These are phyloP conservation scores for Acipenser transmontanus DNA, from an alignment of 2,797 vertebrate species.

Conservation along the genomic window DNA sequence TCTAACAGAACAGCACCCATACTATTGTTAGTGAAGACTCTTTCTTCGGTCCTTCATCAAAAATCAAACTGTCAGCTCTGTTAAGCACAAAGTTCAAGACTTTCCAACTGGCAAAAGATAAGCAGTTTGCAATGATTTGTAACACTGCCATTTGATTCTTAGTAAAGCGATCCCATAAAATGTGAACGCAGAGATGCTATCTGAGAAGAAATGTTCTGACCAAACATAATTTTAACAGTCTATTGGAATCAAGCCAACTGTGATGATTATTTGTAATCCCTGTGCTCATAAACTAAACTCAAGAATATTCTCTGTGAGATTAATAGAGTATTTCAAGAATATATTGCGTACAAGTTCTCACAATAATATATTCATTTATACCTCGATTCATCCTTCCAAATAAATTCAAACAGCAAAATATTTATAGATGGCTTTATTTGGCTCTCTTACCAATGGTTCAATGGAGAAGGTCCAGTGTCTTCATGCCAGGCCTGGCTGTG, in stretches of 20 bases:
- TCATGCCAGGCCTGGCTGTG: no score
- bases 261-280: constrained; percentile 22
- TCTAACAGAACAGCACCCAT: no score
- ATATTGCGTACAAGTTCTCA: constrained; percentile 25
- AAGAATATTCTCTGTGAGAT: constrained; percentile 41
- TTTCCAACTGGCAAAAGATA: constrained; percentile 41
- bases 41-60: constrained; percentile 23
- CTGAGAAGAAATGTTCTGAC: constrained; percentile 51
- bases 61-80: constrained; percentile 32
- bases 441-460: no score
- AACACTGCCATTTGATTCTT: constrained; percentile 45
- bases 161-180: constrained; percentile 44
- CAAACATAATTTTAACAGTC: constrained; percentile 48
- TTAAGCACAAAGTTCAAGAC: constrained; percentile 34
- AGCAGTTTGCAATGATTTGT: constrained; percentile 55
- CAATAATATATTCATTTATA: constrained; percentile 22
- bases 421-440: constrained; percentile 1
- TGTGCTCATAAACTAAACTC: constrained; percentile 43
- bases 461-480: no score
- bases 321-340: constrained; percentile 42
- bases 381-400: neutral
- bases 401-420: neutral
- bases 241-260: constrained; percentile 40
- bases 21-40: no score
- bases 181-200: constrained; percentile 57